Conservation (phyloP, 2,113 vertebrate species). For the Ochotona curzoniae region DNA sequence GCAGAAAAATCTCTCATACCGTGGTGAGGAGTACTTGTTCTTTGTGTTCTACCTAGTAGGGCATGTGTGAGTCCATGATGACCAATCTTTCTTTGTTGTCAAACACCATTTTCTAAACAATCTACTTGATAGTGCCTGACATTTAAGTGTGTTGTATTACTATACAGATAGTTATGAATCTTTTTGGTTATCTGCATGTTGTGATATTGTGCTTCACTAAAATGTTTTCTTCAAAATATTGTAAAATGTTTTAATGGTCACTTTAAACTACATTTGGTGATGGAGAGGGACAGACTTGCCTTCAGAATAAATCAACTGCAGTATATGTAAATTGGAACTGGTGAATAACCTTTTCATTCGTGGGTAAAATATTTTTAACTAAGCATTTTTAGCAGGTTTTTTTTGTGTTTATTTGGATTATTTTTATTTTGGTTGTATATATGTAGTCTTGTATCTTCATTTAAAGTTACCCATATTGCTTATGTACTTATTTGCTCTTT, state of each 20-base stretch:
- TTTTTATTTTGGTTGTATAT: constrained; percentile 43
- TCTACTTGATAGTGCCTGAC: constrained; percentile 10
- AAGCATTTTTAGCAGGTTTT: background rate
- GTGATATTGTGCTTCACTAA: constrained; percentile 9
- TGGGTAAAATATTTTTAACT: background rate
- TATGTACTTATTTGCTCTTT: constrained; percentile 40
- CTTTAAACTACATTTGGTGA: constrained; percentile 27
- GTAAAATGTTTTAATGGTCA: background rate
- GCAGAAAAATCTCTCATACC: no score
- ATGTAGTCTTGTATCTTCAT: background rate
- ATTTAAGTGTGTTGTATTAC: background rate
- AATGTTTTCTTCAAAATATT: constrained; percentile 10
- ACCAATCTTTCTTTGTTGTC: no score
- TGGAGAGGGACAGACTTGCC: background rate
- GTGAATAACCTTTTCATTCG: constrained; percentile 34
- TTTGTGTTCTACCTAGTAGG: no score
- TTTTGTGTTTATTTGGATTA: constrained; percentile 8
- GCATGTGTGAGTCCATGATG: no score
- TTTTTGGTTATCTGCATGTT: background rate
- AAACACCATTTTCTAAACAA: background rate
- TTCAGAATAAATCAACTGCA: background rate
- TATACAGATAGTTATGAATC: constrained; percentile 11
- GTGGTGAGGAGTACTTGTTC: no score
- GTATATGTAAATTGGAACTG: background rate
- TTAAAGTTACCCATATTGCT: background rate